A percentile compares a stretch with the other conserved stretches of the same genome.
These are phyloP conservation scores for Maccullochella peelii DNA, from an alignment of 2,113 vertebrate genomes.

Conservation along the genomic window DNA sequence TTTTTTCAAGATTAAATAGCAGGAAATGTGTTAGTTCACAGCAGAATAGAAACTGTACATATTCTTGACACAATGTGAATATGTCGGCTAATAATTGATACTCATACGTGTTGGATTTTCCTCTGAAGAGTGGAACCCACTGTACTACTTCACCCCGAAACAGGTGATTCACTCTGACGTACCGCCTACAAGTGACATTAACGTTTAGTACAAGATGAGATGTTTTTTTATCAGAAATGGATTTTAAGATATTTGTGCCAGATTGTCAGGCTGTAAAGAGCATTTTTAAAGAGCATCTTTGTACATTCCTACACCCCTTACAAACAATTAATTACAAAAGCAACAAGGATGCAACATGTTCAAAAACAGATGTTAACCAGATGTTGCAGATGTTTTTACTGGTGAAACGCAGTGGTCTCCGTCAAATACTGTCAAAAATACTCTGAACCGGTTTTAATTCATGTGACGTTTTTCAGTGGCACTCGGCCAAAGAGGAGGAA, in stretches of 20 bases:
- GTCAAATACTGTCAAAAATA: not conserved
- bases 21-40: too few species aligned
- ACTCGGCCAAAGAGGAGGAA: not conserved
- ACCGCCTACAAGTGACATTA: too few species aligned
- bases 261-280: not conserved
- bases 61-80: not conserved
- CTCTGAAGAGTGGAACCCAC: not conserved
- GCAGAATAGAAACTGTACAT: not conserved
- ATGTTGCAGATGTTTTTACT: too few species aligned
- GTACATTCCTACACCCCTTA: too few species aligned
- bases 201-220: too few species aligned
- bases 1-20: too few species aligned
- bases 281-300: too few species aligned
- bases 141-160: too few species aligned
- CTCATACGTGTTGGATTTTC: not conserved
- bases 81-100: not conserved
- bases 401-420: not conserved
- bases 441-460: too few species aligned
- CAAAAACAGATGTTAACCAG: not conserved
- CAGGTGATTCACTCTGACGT: not conserved
- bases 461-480: not conserved
- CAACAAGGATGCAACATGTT: not conserved
- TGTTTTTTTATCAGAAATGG: not conserved
- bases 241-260: not conserved
- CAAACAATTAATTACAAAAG: not conserved